Conservation (phyloP, 2,888 invertebrate genomes). For the Cosmia pyralina region DNA sequence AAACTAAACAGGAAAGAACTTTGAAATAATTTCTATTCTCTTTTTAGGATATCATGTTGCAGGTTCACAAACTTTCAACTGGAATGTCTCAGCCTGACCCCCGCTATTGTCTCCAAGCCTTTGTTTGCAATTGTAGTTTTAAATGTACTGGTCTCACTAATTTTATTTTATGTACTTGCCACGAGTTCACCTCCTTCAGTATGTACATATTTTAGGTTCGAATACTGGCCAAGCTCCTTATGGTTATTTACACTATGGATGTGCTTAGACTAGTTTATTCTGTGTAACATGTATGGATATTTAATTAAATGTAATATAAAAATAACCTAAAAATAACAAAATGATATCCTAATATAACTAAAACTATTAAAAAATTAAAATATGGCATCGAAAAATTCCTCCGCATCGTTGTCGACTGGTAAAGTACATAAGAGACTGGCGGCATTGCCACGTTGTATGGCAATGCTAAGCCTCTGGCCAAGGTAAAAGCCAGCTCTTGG, state of each 20-base stretch:
- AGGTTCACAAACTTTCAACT: constrained; percentile 41
- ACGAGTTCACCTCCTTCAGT: constrained; percentile 16
- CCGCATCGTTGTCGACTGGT: no score
- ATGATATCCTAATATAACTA: no score
- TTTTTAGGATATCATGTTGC: constrained; percentile 39
- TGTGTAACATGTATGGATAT: no score
- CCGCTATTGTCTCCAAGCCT: constrained; percentile 49
- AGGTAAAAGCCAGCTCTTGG: no score
- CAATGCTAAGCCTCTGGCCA: no score
- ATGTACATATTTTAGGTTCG: constrained; percentile 40
- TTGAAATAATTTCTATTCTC: constrained; percentile 23
- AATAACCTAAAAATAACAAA: no score
- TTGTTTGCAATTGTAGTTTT: constrained; percentile 48
- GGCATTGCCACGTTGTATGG: no score
- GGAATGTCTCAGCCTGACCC: constrained; percentile 36
- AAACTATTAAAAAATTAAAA: no score
- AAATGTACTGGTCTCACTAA: constrained; percentile 43
- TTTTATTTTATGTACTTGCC: constrained; percentile 50
- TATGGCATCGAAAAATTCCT: no score
- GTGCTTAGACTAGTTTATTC: background rate
- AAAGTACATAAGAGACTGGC: no score
- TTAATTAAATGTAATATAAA: no score
- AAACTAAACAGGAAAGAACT: background rate
- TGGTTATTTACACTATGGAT: background rate
- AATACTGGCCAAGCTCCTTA: background rate